Conservation (phyloP, 2,888 invertebrate species). For the Chaetoderma sp. region DNA sequence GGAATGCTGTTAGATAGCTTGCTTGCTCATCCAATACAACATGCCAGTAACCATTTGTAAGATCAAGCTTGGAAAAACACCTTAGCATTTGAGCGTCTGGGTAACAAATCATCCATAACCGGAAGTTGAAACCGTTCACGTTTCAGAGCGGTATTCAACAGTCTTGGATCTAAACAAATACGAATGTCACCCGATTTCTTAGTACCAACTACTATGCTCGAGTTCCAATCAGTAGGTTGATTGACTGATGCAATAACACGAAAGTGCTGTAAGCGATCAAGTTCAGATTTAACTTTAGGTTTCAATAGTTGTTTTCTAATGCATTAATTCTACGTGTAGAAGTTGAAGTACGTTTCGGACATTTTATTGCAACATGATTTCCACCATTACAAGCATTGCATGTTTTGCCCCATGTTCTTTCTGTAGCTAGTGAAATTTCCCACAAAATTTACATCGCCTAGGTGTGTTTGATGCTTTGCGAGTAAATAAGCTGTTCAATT, state of each 20-base stretch:
- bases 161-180: constrained; percentile 34
- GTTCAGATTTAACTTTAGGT: background rate
- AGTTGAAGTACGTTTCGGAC: no score
- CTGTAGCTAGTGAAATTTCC: no score
- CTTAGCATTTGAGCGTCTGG: constrained; percentile 3
- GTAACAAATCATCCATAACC: constrained; percentile 16
- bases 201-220: constrained; percentile 22
- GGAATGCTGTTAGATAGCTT: no score
- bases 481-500: no score
- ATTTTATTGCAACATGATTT: no score
- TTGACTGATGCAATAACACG: constrained; percentile 13
- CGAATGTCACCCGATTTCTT: constrained; percentile 18
- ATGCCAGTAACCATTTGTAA: constrained; percentile 31
- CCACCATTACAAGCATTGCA: no score
- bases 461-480: no score
- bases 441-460: no score
- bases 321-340: no score
- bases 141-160: constrained; percentile 25
- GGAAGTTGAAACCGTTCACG: constrained; percentile 14
- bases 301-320: no score
- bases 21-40: constrained; percentile 21
- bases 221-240: constrained; percentile 34
- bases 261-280: background rate
- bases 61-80: constrained; percentile 15
- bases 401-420: no score